Base-by-base conservation (phyloP, 1,140 invertebrate species). In the Luehdorfia chinensis region DNA sequence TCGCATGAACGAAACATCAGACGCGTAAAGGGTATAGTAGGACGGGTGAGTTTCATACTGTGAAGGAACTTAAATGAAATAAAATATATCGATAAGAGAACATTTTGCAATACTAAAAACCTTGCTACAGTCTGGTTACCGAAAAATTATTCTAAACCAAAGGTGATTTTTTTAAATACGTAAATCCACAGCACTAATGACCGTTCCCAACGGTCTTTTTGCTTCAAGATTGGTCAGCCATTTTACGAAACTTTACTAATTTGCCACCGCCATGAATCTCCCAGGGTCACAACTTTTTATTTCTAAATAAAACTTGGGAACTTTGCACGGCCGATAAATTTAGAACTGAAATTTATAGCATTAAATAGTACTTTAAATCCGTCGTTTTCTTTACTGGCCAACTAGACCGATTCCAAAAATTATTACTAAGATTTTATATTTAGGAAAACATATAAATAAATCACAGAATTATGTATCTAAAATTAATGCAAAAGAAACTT, bases 241-340 rank as follows among this genome's bases (percentile, higher is more conserved):
- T 59, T 56, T 56, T 55, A 46, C 43, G 30, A 41, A 59, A 64
- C 57, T 64, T 63, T 58, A 43, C 56, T 56, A 55, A 58, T 60
- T 61, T 67, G 47, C 49, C 50, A 28, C 51, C 41, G 50, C 44
- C 33, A 61, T 53, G 55, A 48, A 53, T 65, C 59, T 52, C 51
- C 21, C 25, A 59, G 33, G 61, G 34, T 21, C 18, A 21, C 18
- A 59, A 65, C 47, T 65, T 65, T 63, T 66, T 66, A 59, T 61
- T 66, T 47, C 54, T 44, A 61, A 65, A 61, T 64, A 55, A 54
- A 34, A 37, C 27, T 43, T 25, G 1, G 13, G 2, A 43, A 43
- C 25, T 43, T 43, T 18, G 12, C 27, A 14, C 4, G 14, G 9
- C 8, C 39, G 8, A 28, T 28, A 28, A 28, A 28, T 30, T 43